phyloP scores from a whole-genome alignment of 2,113 vertebrate genomes.

The Thalassarche chlororhynchos region DNA sequence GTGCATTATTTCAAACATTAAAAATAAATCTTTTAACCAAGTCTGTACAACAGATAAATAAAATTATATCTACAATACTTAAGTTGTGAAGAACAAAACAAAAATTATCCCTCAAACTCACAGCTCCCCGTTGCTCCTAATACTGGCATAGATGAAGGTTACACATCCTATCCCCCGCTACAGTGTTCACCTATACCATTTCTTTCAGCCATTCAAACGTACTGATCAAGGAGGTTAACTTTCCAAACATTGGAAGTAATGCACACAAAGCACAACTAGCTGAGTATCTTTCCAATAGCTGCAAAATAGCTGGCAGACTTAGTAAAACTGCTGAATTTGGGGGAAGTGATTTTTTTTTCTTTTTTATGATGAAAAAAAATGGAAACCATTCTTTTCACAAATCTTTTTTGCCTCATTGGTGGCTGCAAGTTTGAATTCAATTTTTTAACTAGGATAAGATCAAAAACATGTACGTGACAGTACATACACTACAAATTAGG shows the following conservation, averaged over 20 bases:
- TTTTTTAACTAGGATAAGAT: neutral
- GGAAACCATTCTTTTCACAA: neutral
- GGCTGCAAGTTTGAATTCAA: neutral
- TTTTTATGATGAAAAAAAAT: neutral
- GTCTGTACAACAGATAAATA: slow-evolving; percentile 76
- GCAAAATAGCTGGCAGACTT: neutral
- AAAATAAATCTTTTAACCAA: slow-evolving; percentile 72
- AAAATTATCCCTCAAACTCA: neutral
- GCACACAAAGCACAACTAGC: neutral
- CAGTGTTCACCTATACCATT: neutral
- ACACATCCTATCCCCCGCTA: neutral
- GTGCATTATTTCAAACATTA: slow-evolving; percentile 71
- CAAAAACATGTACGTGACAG: neutral
- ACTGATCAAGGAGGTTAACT: neutral
- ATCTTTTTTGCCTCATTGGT: neutral
- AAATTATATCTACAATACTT: slow-evolving; percentile 66
- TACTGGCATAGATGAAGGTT: slow-evolving; percentile 1
- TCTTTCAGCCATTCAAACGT: neutral
- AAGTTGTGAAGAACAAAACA: slow-evolving; percentile 52
- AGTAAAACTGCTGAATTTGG: neutral
- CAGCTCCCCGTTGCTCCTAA: slow-evolving; percentile 41
- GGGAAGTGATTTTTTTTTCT: neutral
- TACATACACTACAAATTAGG: neutral
- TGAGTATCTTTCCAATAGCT: neutral
- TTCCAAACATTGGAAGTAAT: slow-evolving; percentile 41